Percentiles rank a stretch among this genome's conserved stretches.
Evolutionary conservation across 2,888 invertebrate genomes (phyloP).

Genomic region (Deilephila porcellus): DNA sequence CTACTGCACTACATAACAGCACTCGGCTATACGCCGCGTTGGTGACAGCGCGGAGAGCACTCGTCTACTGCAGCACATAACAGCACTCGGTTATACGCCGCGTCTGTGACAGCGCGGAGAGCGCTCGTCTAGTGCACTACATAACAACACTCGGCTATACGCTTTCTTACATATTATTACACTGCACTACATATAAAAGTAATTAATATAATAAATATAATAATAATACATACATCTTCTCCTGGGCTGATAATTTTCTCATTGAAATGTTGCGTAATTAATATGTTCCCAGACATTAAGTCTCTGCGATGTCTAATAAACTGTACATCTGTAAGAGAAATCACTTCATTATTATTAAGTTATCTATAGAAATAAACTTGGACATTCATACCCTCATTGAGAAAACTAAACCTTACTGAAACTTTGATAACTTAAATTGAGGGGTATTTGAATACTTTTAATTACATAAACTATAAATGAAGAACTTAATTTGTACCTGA

Average conservation of each 20-base stretch:
- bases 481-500: constrained; percentile 3
- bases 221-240: constrained; percentile 72
- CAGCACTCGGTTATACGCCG: too few species aligned
- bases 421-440: too few species aligned
- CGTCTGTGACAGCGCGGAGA: too few species aligned
- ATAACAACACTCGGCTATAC: too few species aligned
- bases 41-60: too few species aligned
- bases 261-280: constrained; percentile 74
- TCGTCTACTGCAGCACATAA: too few species aligned
- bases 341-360: neutral
- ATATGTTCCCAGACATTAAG: constrained; percentile 57
- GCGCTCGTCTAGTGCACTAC: too few species aligned
- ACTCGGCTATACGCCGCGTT: too few species aligned
- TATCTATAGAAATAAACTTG: neutral
- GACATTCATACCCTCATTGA: neutral
- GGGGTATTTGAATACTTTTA: too few species aligned
- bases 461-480: neutral
- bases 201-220: constrained; percentile 12
- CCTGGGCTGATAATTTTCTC: constrained; percentile 82
- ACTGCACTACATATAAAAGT: neutral
- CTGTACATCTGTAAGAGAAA: constrained; percentile 6
- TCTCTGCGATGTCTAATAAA: constrained; percentile 63
- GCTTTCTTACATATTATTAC: too few species aligned
- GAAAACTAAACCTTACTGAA: too few species aligned
- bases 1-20: too few species aligned